Base-by-base conservation (phyloP, 2,113 vertebrate genomes). In the Prionailurus viverrinus region DNA sequence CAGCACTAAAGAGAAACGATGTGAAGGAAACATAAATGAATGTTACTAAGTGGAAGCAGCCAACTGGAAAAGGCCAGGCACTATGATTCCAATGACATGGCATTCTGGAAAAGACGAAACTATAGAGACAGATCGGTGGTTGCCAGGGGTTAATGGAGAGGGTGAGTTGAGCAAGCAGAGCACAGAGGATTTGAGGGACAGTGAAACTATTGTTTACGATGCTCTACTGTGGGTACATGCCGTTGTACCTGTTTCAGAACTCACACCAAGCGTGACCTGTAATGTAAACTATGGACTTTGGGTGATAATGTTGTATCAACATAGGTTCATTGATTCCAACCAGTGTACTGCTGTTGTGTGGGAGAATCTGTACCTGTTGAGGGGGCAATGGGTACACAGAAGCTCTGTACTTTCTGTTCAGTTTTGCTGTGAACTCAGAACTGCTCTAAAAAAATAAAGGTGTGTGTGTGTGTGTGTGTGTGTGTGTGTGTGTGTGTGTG, bases 271-370 rank as follows among this genome's bases (percentile, higher is more conserved):
- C 4, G 5, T 76, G n/a, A 78, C 48, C 31, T 7, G n/a, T 48
- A 18, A 31, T 3, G 10, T 13, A 18, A 78, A 29, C 48, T 10
- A 2, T 18, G 16, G 27, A 7, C 15, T 55, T 61, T 4, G 74
- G 74, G 27, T 66, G 1, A 29, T 29, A 31, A 68, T n/a, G 12
- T 33, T 14, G 16, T 19, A 6, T 71, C 23, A 2, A 0, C 7
- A 2, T 14, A 39, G 29, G 29, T 31, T 69, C 13, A 1, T 21
- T 5, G 0, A 7, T 7, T 29, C 4, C n/a, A n/a, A n/a, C 10
- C 65, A 5, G 48, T 33, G 10, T 55, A 7, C 27, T 5, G 0
- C 12, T 5, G 3, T 25, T 51, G 5, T 45, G 12, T 4, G 23
- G 19, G 8, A 65, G 31, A 81, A 39, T 36, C 5, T 0, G 29